Evolutionary conservation across 2,888 invertebrate species (phyloP).

Genomic region (Lycaena phlaeas): DNA sequence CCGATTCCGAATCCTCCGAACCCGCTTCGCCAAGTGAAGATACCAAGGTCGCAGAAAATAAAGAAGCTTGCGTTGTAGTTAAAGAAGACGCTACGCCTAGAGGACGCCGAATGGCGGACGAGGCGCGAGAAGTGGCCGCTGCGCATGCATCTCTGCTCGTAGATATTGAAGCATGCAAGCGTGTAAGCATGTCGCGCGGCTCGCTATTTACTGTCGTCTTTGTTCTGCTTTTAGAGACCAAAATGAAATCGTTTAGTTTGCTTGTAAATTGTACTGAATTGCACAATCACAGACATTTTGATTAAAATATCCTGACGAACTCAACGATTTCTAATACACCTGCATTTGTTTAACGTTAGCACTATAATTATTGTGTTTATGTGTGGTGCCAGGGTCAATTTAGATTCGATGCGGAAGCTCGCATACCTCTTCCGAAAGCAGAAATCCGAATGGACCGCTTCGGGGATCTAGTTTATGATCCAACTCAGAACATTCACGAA

Average conservation of each 20-base stretch:
- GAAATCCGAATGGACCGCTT: slow-evolving; percentile 78
- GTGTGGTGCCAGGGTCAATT: slow-evolving; percentile 83
- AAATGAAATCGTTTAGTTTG: slow-evolving; percentile 17
- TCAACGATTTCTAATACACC: slow-evolving; percentile 11
- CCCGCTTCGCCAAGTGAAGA: slow-evolving; percentile 44
- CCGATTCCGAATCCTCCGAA: slow-evolving; percentile 32
- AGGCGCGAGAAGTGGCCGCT: slow-evolving; percentile 64
- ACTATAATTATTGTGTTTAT: slow-evolving; percentile 28
- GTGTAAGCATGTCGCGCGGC: slow-evolving; percentile 78
- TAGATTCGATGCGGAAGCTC: slow-evolving; percentile 90
- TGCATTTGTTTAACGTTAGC: slow-evolving; percentile 14
- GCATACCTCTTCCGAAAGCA: slow-evolving; percentile 80
- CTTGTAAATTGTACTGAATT: not conserved
- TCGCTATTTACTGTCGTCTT: slow-evolving; percentile 39
- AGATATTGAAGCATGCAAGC: slow-evolving; percentile 77
- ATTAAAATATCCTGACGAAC: not conserved
- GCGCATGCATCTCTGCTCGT: slow-evolving; percentile 69
- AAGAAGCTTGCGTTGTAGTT: slow-evolving; percentile 62
- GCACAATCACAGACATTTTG: not conserved
- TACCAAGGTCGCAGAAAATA: slow-evolving; percentile 35
- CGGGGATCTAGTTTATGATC: slow-evolving; percentile 64
- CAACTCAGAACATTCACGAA: slow-evolving; percentile 66
- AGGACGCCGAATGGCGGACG: slow-evolving; percentile 58
- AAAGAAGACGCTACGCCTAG: slow-evolving; percentile 59
- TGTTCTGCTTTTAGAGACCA: slow-evolving; percentile 35